A percentile compares a stretch with the other conserved stretches of the same genome.
These are phyloP conservation scores for Tonatia bakeri DNA, from an alignment of 2,113 vertebrate species.

Conservation along the genomic window DNA sequence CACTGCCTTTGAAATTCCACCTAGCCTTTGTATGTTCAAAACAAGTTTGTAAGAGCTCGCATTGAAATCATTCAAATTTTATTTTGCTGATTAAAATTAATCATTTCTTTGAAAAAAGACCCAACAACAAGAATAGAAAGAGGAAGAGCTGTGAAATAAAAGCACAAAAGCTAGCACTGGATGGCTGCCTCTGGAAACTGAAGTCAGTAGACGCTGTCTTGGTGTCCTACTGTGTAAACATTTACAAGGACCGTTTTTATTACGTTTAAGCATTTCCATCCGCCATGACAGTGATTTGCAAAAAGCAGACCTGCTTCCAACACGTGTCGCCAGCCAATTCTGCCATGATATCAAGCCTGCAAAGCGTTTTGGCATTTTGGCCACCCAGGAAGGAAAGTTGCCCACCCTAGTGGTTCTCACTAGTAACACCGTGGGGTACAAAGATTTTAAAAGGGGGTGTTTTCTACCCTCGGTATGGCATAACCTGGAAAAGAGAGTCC, in stretches of 20 bases:
- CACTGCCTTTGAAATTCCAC: background rate
- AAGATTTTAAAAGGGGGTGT: background rate
- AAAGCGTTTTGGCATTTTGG: background rate
- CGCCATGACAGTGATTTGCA: background rate
- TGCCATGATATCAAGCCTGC: background rate
- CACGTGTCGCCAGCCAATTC: background rate
- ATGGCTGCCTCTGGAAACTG: slow-evolving; percentile 55
- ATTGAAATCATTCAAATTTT: slow-evolving; percentile 47
- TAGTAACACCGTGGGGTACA: background rate
- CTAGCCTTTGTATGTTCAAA: background rate
- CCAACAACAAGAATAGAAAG: background rate
- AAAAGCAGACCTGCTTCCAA: background rate
- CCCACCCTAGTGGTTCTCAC: background rate
- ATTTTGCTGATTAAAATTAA: slow-evolving; percentile 48
- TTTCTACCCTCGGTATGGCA: background rate
- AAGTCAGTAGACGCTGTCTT: slow-evolving; percentile 30
- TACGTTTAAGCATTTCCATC: slow-evolving; percentile 17
- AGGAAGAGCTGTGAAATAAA: slow-evolving; percentile 60
- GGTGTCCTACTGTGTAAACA: slow-evolving; percentile 5
- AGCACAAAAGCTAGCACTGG: slow-evolving; percentile 22
- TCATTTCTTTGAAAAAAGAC: background rate
- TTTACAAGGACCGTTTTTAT: slow-evolving; percentile 45
- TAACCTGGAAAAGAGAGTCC: background rate
- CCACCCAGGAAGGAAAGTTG: background rate
- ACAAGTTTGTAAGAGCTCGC: slow-evolving; percentile 5